Evolutionary conservation across 2,888 invertebrate genomes (phyloP), one percentile per base, ranked within the genome.

Genomic region (Argyresthia albistria): DNA sequence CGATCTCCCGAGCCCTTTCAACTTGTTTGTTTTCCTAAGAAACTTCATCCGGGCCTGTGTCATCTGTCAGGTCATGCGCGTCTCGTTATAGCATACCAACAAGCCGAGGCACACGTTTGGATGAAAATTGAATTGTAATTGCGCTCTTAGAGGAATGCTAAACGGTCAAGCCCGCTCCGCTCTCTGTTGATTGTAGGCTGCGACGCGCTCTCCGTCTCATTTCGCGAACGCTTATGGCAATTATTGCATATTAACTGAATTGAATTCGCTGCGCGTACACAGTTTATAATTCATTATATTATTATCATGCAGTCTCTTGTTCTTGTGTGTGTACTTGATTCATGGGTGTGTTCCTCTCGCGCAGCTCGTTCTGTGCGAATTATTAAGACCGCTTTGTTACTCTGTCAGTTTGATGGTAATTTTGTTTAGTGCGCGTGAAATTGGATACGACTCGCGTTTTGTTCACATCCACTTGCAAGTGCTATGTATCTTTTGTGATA

Each of bases 381-480:
- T 83, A 86, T 84, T 79, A 73, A 73, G 72, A 78, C 64, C 79
- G 77, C 81, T 84, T 82, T 81, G 80, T 83, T 78, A 77, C 66
- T 68, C 68, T 79, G 83, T 75, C 80, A 69, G 73, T 64, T 67
- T 63, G 72, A 66, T 74, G 82, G 67, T 79, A 84, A 87, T 86
- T 87, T 86, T 84, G 80, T 86, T 84, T 84, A 86, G 75, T 76
- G 73, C 54, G 80, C 81, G 67, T 86, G 82, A 83, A 86, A 84
- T 86, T 83, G 76, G 74, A 79, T 71, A 48, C 48, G 48, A 48
- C 48, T 37, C 37, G 48, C 48, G 48, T 48, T 48, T 48, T 48
- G 48, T 48, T 48, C 48, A 12, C 12, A 15, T 37, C n/a, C 15
- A 10, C 36, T 25, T 25, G 25, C 25, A 25, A 25, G 25, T 25